Evolutionary conservation across 2,888 invertebrate genomes (phyloP), one percentile per base, ranked within the genome.

Genomic region (Lottia gigantea): DNA sequence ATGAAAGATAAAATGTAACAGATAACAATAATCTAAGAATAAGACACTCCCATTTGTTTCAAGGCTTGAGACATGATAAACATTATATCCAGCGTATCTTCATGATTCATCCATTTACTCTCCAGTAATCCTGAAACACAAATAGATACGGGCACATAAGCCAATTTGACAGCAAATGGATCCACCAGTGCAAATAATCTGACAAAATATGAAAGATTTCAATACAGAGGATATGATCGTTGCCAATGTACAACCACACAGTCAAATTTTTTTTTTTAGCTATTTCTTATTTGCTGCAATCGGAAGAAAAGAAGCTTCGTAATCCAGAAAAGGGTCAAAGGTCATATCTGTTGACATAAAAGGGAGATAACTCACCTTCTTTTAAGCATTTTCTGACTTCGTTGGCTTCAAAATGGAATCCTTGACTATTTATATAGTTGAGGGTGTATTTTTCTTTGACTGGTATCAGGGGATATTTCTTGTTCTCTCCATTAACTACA

Each of bases 391-490:
- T 68, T 19, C 80, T 71, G 14, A 77, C 78, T 23, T 74, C 74
- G 26, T 77, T 75, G 25, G 82, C 82, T 70, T 84, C 82, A 67
- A 78, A 83, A 11, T 72, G 64, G n/a, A 85, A 62, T 8, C 83
- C 84, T 23, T 72, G 74, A 69, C 80, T 77, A 66, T 84, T 80
- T 0, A 3, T 4, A 72, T 69, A 83, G 66, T 78, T 76, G 46
- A 78, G 83, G 11, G 6, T 11, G 40, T 40, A 40, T 16, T 71
- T 67, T 11, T 62, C 63, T 11, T 69, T 70, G 16, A 70, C 68
- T 11, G 72, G 71, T 16, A 81, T 81, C 15, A 83, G 64, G 1
- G 78, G 73, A 65, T 78, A 79, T 11, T 72, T 73, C 14, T 67
- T 61, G 12, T 45, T 31, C 46, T 75, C 76, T 25, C 74, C 73